phyloP scores from a whole-genome alignment of 2,113 vertebrate species.

The Aphelocoma coerulescens region DNA sequence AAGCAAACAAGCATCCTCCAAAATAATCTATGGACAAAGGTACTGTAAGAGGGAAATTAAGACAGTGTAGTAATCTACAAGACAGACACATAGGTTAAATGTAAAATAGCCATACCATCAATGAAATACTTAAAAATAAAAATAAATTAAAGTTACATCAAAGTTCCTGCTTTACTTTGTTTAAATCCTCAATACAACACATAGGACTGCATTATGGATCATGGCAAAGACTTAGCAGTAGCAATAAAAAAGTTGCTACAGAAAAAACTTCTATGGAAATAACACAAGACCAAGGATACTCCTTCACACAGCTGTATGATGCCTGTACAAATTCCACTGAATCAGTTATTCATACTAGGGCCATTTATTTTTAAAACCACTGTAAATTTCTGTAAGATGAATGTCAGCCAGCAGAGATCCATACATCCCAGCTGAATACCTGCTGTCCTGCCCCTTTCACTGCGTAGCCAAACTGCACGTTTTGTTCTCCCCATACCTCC shows the following conservation, averaged over 20 bases:
- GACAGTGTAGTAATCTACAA: constrained; percentile 26
- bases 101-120: constrained; percentile 50
- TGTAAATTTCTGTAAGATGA: background rate
- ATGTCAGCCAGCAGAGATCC: background rate
- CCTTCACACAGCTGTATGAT: background rate
- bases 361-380: background rate
- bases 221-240: constrained; percentile 41
- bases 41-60: constrained; percentile 9
- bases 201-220: constrained; percentile 22
- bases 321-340: background rate
- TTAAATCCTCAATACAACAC: background rate
- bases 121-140: constrained; percentile 58
- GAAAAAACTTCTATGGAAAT: background rate
- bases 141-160: constrained; percentile 76
- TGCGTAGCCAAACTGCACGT: background rate
- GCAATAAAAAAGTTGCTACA: constrained; percentile 45
- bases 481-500: background rate
- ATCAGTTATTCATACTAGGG: background rate
- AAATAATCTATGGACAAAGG: constrained; percentile 10
- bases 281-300: background rate
- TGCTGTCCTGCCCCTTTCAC: background rate
- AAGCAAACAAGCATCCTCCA: constrained; percentile 52
- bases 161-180: constrained; percentile 50
- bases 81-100: constrained; percentile 51
- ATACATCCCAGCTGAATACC: background rate